Percentiles rank a stretch among this genome's conserved stretches.
phyloP scores from a whole-genome alignment of 2,888 invertebrate genomes.

The Drosophila seclusa region DNA sequence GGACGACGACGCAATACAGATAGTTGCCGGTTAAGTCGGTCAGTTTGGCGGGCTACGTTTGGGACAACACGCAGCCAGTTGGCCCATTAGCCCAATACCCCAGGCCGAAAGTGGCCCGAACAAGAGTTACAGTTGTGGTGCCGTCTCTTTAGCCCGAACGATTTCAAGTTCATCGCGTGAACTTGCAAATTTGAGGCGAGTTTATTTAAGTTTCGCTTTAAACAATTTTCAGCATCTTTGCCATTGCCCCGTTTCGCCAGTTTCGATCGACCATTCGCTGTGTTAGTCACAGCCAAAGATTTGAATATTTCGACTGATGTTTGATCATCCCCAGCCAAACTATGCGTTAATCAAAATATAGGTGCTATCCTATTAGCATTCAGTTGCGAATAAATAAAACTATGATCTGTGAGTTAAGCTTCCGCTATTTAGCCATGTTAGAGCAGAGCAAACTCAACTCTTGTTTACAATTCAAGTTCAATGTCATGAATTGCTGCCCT shows the following conservation, averaged over 20 bases:
- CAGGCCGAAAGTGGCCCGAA: slow-evolving; percentile 11
- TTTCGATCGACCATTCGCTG: not conserved
- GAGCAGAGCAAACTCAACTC: not conserved
- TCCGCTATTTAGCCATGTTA: slow-evolving; percentile 49
- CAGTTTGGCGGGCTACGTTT: slow-evolving; percentile 63
- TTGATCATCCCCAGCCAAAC: slow-evolving; percentile 34
- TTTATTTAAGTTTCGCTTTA: slow-evolving; percentile 37
- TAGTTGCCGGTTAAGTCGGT: slow-evolving; percentile 60
- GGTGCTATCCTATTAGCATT: slow-evolving; percentile 55
- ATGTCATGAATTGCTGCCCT: slow-evolving; percentile 54
- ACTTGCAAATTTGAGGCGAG: slow-evolving; percentile 64
- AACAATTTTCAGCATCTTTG: slow-evolving; percentile 43
- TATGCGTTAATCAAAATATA: slow-evolving; percentile 52
- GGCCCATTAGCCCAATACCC: not conserved
- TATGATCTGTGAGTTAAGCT: slow-evolving; percentile 47
- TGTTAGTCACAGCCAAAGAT: slow-evolving; percentile 41
- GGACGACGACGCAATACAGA: slow-evolving; percentile 55
- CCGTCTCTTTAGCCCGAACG: slow-evolving; percentile 27
- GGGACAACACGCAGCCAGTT: slow-evolving; percentile 52
- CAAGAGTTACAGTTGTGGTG: slow-evolving; percentile 29
- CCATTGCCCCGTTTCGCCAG: slow-evolving; percentile 37
- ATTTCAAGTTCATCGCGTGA: slow-evolving; percentile 78
- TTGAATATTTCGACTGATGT: slow-evolving; percentile 26
- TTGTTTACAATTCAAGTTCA: slow-evolving; percentile 59
- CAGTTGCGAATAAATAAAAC: slow-evolving; percentile 58